Conservation (phyloP, 2,797 vertebrate species). For the Rousettus madagascariensis region DNA sequence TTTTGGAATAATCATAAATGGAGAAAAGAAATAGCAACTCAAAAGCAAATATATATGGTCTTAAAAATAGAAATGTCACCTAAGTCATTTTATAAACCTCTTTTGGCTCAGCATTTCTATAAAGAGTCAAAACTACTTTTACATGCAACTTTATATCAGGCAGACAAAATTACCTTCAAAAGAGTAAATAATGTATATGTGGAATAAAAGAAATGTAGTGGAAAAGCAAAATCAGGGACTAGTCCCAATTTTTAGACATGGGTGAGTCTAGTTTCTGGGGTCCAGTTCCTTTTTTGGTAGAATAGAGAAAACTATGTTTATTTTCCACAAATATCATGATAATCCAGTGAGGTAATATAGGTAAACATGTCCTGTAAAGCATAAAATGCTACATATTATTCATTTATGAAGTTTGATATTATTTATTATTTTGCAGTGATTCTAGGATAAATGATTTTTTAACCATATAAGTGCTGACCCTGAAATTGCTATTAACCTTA, state of each 20-base stretch:
- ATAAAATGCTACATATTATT: neutral
- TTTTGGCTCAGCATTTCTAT: neutral
- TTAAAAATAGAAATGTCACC: neutral
- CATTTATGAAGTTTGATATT: neutral
- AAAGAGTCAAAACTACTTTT: neutral
- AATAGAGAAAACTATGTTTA: neutral
- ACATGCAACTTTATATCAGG: neutral
- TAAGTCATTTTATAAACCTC: neutral
- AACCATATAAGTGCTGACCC: neutral
- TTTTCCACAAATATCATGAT: neutral
- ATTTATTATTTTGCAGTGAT: conserved; percentile 42
- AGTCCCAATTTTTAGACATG: neutral
- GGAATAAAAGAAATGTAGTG: neutral
- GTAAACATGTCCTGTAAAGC: neutral
- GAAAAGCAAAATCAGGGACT: neutral
- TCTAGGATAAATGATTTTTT: neutral
- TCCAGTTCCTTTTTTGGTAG: neutral
- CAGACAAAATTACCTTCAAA: conserved; percentile 31
- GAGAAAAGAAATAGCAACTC: neutral
- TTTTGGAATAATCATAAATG: conserved; percentile 7
- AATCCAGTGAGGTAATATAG: neutral
- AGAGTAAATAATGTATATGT: neutral
- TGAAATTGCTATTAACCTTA: neutral
- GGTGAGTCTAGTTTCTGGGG: neutral
- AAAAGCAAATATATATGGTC: neutral